Evolutionary conservation across 2,113 vertebrate genomes (phyloP), one percentile per base, ranked within the genome.

Genomic region (Choloepus hoffmanni): DNA sequence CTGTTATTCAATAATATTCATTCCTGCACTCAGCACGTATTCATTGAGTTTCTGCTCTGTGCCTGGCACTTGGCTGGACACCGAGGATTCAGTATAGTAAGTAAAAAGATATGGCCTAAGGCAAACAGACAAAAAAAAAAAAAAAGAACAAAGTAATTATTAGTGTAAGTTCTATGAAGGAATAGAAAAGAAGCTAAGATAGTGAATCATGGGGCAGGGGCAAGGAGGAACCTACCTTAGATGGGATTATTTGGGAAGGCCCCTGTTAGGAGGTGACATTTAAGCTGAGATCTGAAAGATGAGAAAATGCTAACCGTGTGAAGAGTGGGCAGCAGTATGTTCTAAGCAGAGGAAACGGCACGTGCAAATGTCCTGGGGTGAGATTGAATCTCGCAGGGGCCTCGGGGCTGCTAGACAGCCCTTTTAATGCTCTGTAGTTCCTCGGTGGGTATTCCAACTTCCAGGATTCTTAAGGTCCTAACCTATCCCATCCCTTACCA

Each of bases 281-380:
- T 78, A 65, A 93, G 55, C 36, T 58, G 74, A 53, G 43, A 19
- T 79, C 48, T 68, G 40, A 94, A 92, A 62, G 40, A 74, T 53
- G 70, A 85, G 77, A 68, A 67, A 55, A 84, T 40, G 10, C 45
- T 70, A 84, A 77, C 28, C 4, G 7, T 62, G 43, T 43, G 67
- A 92, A 72, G 74, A 85, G 0, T 16, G 48, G 77, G 36, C 26
- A 55, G 21, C 2, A 13, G 9, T 60, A n/a, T 62, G 60, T 63
- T 84, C 58, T 63, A 55, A 72, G 60, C 1, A 55, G 73, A n/a
- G 43, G 79, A 89, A 33, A 15, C 1, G 55, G 53, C 36, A 58
- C 13, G 21, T 50, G 36, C 94, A 77, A 97, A 94, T 88, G 67
- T 16, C 84, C 58, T 62, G 58, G 36, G 55, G 65, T 89, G 40